Conservation (phyloP, 2,113 vertebrate genomes). For the Galeopterus variegatus region DNA sequence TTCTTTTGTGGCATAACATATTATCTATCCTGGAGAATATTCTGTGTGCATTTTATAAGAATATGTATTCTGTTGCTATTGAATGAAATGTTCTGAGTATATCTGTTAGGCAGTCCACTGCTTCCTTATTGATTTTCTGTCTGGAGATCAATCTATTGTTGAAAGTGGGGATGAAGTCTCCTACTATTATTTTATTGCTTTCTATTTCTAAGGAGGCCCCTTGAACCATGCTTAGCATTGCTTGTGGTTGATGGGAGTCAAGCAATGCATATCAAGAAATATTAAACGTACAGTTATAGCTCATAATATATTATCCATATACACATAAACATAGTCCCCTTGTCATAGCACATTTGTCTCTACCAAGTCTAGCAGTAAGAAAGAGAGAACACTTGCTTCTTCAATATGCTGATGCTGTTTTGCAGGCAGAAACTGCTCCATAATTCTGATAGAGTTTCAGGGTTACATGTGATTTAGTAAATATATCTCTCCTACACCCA, state of each 20-base stretch:
- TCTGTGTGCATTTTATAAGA: neutral
- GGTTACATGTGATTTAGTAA: neutral
- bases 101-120: neutral
- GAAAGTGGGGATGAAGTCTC: neutral
- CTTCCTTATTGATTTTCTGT: neutral
- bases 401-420: constrained; percentile 14
- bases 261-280: neutral
- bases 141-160: neutral
- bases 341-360: neutral
- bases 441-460: constrained; percentile 53
- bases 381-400: neutral
- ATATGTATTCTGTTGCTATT: neutral
- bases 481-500: neutral
- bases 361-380: neutral
- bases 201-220: neutral
- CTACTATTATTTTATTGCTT: neutral
- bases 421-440: neutral
- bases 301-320: neutral
- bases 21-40: neutral
- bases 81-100: neutral
- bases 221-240: neutral
- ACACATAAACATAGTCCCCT: neutral
- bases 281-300: neutral
- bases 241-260: neutral
- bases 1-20: neutral